A percentile compares a stretch with the other conserved stretches of the same genome.
These are phyloP conservation scores for Genyomyrus donnyi DNA, from an alignment of 2,113 vertebrate genomes.

Conservation along the genomic window DNA sequence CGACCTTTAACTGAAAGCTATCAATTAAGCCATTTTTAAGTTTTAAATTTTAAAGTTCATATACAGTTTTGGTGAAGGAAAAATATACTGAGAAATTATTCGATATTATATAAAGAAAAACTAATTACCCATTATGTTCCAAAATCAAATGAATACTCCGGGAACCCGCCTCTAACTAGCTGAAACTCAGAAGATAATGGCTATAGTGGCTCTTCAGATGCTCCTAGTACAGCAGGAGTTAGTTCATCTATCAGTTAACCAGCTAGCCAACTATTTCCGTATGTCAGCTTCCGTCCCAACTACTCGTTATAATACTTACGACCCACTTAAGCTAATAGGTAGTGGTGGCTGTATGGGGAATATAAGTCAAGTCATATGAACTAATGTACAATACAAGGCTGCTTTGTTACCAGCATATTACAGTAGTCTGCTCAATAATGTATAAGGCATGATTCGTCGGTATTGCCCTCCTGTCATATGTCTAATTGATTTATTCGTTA, in stretches of 20 bases:
- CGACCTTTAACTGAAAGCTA: neutral
- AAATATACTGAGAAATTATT: neutral
- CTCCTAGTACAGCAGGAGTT: neutral
- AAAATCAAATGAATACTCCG: neutral
- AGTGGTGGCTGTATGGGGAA: neutral
- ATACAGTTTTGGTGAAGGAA: neutral
- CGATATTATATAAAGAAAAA: neutral
- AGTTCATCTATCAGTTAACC: neutral
- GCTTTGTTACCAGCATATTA: neutral
- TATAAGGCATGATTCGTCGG: neutral
- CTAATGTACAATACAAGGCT: neutral
- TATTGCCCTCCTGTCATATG: neutral
- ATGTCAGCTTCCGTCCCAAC: slow-evolving; percentile 5
- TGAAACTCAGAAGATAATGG: neutral
- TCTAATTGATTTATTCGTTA: neutral
- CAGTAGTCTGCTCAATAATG: neutral
- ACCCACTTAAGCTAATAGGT: slow-evolving; percentile 8
- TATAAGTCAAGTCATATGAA: neutral
- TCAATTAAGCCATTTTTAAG: neutral
- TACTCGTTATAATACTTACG: slow-evolving; percentile 14
- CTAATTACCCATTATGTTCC: neutral
- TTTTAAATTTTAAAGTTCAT: neutral
- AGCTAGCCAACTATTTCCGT: neutral
- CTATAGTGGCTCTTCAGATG: neutral
- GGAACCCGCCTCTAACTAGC: neutral